Evolutionary conservation across 1,140 invertebrate genomes (phyloP), one percentile per base, ranked within the genome.

Genomic region (Euura saliciscinereae): DNA sequence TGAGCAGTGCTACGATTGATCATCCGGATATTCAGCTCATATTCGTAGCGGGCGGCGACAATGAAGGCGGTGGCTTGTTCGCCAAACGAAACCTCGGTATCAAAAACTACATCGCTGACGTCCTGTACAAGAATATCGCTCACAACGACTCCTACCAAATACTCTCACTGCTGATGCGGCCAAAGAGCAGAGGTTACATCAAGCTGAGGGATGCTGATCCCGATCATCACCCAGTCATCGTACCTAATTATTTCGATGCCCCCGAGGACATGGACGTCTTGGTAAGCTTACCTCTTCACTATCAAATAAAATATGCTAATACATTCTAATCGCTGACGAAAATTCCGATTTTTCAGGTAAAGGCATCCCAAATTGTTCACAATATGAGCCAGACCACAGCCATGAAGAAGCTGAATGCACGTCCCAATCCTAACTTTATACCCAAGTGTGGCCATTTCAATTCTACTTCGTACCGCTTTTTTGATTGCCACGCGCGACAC

Each of bases 1-100:
- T 92, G 72, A 90, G 91, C 74, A 88, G 93, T 75, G 79, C 86
- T 4, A 78, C 74, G 0, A 86, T 89, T 11, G 93, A 95, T 80
- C 93, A 90, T 87, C 95, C 95, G 0, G 95, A 96, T 79, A 89
- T 96, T 59, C 93, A 96, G 78, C 80, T 95, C 4, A 93, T 95
- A 74, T 86, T 95, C 73, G 90, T 91, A 2, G 89, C 93, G 2
- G 91, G 90, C 44, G 89, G 91, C 8, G 93, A 94, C 71, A 93
- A 91, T 65, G 90, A 93, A 3, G 95, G 96, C 77, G 94, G 94
- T 2, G 95, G 95, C 1, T 73, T 92, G 43, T 91, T 93, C 71
- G 89, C 91, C 0, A 91, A 93, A 78, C 87, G 91, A 10, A 90
- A 90, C 6, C 89, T 90, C 43, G 93, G 93, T 5, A 81, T 96